Evolutionary conservation across 2,113 vertebrate species (phyloP).

Genomic region (Sebastes schlegelii): DNA sequence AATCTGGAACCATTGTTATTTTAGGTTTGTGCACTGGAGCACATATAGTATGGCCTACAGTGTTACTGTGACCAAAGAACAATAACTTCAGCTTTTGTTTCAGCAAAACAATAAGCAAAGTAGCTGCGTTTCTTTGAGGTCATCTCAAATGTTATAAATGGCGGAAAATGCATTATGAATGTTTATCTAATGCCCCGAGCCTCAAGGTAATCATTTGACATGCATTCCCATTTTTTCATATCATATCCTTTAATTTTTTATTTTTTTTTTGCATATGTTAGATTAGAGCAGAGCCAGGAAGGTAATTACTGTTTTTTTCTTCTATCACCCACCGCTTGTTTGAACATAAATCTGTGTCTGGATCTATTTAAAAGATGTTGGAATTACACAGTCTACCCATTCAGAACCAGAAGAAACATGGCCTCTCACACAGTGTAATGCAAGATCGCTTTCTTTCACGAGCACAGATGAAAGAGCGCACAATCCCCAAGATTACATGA

Average conservation of each 20-base stretch:
- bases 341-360: constrained; percentile 18
- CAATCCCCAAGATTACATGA: constrained; percentile 20
- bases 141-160: constrained; percentile 20
- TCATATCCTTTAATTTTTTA: background rate
- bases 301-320: background rate
- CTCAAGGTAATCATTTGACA: constrained; percentile 19
- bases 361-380: background rate
- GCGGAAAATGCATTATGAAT: constrained; percentile 8
- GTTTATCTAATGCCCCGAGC: constrained; percentile 22
- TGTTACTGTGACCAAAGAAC: constrained; percentile 25
- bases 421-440: background rate
- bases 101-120: constrained; percentile 41
- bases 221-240: background rate
- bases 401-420: background rate
- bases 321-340: background rate
- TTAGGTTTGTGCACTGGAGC: constrained; percentile 2
- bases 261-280: background rate
- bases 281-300: background rate
- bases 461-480: constrained; percentile 1
- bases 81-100: constrained; percentile 37
- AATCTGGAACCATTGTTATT: background rate
- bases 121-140: constrained; percentile 19
- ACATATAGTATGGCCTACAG: background rate
- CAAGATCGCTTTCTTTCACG: background rate
- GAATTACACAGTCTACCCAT: background rate